These are phyloP conservation scores for Sialis fuliginosa DNA, from an alignment of 2,888 invertebrate species.

Conservation along the genomic window DNA sequence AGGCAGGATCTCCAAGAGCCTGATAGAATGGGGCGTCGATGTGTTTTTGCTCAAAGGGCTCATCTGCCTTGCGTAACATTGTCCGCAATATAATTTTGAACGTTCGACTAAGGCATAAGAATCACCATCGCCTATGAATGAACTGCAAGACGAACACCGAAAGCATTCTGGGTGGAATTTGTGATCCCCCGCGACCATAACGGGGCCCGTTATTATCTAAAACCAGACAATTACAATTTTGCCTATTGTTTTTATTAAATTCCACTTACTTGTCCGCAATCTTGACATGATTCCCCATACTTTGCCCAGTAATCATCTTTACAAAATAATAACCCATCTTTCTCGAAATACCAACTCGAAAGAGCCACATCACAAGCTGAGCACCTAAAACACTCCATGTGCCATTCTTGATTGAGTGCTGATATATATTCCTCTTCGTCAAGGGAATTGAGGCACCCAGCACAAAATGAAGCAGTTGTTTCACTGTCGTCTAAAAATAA, in stretches of 20 bases:
- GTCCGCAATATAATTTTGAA: constrained; percentile 70
- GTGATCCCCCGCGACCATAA: constrained; percentile 89
- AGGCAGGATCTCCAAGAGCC: constrained; percentile 65
- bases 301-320: constrained; percentile 76
- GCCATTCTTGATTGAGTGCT: constrained; percentile 74
- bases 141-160: constrained; percentile 62
- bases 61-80: constrained; percentile 58
- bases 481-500: constrained; percentile 2
- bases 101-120: constrained; percentile 84
- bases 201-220: constrained; percentile 60
- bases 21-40: constrained; percentile 61
- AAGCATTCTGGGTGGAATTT: constrained; percentile 95
- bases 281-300: constrained; percentile 78
- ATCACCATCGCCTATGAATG: constrained; percentile 82
- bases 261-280: constrained; percentile 53
- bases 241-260: not conserved
- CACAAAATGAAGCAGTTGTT: constrained; percentile 28
- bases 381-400: constrained; percentile 81
- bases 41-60: constrained; percentile 35
- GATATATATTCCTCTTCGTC: constrained; percentile 63
- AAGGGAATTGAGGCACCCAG: constrained; percentile 56
- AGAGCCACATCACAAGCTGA: constrained; percentile 74
- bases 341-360: constrained; percentile 87
- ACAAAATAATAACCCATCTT: constrained; percentile 75
- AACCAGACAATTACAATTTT: constrained; percentile 7